A percentile compares a stretch with the other conserved stretches of the same genome.
phyloP scores from a whole-genome alignment of 2,113 vertebrate genomes.

The Echinops telfairi region DNA sequence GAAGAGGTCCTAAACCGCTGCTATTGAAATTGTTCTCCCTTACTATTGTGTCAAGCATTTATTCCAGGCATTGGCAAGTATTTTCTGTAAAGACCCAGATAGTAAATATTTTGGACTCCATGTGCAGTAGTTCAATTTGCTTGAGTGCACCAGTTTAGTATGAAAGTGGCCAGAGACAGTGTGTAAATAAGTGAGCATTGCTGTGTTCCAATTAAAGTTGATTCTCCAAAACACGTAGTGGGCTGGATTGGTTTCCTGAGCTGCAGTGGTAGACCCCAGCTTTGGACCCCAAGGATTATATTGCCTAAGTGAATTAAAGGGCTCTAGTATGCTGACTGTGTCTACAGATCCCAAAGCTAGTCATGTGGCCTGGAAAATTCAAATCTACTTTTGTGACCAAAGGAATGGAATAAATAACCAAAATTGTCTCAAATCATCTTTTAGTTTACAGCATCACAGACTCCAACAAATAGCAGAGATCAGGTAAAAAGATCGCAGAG shows the following conservation, averaged over 20 bases:
- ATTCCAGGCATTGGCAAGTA: background rate
- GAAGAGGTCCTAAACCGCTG: background rate
- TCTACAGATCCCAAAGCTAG: background rate
- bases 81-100: background rate
- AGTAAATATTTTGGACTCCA: background rate
- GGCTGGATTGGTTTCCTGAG: background rate
- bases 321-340: background rate
- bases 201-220: background rate
- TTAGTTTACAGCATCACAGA: background rate
- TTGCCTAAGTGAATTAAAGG: background rate
- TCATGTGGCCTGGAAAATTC: conserved; percentile 6
- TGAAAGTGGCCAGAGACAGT: background rate
- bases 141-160: background rate
- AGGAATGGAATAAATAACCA: conserved; percentile 15
- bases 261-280: background rate
- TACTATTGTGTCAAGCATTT: background rate
- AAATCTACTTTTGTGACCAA: conserved; percentile 2
- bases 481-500: background rate
- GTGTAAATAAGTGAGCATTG: background rate
- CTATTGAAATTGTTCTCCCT: background rate
- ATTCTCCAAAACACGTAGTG: background rate
- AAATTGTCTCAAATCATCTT: background rate
- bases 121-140: background rate
- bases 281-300: background rate
- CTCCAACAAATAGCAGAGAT: background rate